phyloP scores from a whole-genome alignment of 1,140 invertebrate species.

The Conus betulinus region DNA sequence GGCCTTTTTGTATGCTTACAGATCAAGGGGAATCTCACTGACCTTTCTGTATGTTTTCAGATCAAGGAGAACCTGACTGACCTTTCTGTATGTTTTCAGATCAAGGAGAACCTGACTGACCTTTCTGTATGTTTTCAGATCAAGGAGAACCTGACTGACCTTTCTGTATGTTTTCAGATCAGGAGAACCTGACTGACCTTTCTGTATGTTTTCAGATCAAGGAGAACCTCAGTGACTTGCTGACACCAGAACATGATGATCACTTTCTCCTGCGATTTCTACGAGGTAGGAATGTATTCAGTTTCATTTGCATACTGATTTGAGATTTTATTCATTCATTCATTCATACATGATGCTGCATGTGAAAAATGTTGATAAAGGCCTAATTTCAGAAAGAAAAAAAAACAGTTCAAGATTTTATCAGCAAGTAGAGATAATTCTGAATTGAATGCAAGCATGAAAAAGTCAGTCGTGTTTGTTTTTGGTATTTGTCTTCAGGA shows the following conservation, averaged over 20 bases:
- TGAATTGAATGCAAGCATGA: too few species aligned
- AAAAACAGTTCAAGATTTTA: too few species aligned
- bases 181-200: too few species aligned
- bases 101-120: neutral
- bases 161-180: too few species aligned
- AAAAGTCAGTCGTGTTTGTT: too few species aligned
- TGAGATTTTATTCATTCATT: neutral
- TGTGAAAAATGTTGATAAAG: neutral
- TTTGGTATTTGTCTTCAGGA: too few species aligned
- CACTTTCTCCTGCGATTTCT: neutral
- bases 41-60: too few species aligned
- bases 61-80: neutral
- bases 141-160: too few species aligned
- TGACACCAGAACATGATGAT: neutral
- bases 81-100: neutral
- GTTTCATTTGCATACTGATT: neutral
- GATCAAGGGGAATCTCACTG: too few species aligned
- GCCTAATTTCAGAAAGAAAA: too few species aligned
- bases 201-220: neutral
- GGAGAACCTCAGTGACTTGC: neutral
- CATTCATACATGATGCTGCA: neutral
- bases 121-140: neutral
- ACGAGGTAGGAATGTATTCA: neutral
- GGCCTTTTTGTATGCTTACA: neutral
- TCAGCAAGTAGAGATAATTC: too few species aligned